A percentile compares a stretch with the other conserved stretches of the same genome.
Evolutionary conservation across 2,888 invertebrate genomes (phyloP).

Genomic region (Pachydiplax longipennis): DNA sequence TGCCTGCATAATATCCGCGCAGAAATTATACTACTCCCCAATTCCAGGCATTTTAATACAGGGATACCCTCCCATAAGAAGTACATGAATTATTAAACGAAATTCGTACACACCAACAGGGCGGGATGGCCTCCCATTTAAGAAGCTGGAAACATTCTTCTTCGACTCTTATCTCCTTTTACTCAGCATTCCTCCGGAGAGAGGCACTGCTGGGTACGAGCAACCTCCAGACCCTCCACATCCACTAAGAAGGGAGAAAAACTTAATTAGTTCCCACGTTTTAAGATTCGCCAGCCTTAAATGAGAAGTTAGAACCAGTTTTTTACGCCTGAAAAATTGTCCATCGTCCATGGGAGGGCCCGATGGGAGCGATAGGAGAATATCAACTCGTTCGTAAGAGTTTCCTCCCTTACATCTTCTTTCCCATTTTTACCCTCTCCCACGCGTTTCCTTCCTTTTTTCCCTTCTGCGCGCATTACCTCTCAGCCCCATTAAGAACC

Average conservation of each 20-base stretch:
- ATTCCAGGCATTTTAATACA: too few relatives aligned
- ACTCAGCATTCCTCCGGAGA: too few relatives aligned
- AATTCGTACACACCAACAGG: too few relatives aligned
- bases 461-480: not conserved
- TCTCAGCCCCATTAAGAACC: not conserved
- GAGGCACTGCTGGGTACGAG: not conserved
- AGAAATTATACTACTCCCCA: too few relatives aligned
- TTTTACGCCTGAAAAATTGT: constrained; percentile 30
- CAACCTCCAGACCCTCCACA: not conserved
- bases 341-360: not conserved
- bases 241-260: not conserved
- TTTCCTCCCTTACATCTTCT: not conserved
- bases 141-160: too few relatives aligned
- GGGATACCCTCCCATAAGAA: too few relatives aligned
- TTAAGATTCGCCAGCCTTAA: not conserved
- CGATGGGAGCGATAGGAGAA: not conserved
- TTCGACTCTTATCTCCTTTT: too few relatives aligned
- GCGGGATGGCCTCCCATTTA: too few relatives aligned
- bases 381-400: not conserved
- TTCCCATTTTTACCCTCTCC: not conserved
- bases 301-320: not conserved
- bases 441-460: not conserved
- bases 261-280: not conserved
- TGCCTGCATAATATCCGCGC: too few relatives aligned
- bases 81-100: too few relatives aligned